phyloP scores from a whole-genome alignment of 23 tunicate species.

The Ciona savignyi region DNA sequence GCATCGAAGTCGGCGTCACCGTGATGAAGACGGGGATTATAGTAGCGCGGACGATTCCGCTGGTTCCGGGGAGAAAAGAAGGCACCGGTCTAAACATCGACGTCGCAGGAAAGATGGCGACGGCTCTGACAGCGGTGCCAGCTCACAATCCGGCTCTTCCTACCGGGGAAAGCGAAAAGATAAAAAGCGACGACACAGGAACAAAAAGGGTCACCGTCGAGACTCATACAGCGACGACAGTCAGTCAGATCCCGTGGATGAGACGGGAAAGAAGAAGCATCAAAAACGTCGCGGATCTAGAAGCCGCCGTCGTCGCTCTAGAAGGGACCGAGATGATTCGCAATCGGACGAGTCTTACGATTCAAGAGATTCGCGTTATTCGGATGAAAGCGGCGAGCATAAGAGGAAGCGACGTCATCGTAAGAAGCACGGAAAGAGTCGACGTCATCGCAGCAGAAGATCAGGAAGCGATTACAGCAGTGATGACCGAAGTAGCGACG shows the following conservation, averaged over 20 bases:
- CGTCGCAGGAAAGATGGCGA: slow-evolving; percentile 8
- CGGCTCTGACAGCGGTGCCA: not conserved
- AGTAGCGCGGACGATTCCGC: slow-evolving; percentile 19
- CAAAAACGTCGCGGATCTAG: slow-evolving; percentile 15
- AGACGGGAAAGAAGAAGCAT: slow-evolving; percentile 11
- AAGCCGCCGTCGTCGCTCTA: slow-evolving; percentile 23
- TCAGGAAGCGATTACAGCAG: slow-evolving; percentile 22
- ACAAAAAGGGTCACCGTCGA: slow-evolving; percentile 7
- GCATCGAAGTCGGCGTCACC: slow-evolving; percentile 19
- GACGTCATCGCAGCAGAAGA: slow-evolving; percentile 33
- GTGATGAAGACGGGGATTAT: slow-evolving; percentile 15
- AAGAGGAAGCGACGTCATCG: slow-evolving; percentile 26
- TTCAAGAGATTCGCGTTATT: slow-evolving; percentile 43
- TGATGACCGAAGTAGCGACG: not conserved
- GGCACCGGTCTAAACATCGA: slow-evolving; percentile 26
- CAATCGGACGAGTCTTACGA: slow-evolving; percentile 26
- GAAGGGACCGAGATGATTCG: slow-evolving; percentile 9
- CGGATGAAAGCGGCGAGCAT: slow-evolving; percentile 40
- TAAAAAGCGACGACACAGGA: slow-evolving; percentile 16
- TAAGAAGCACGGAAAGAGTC: slow-evolving; percentile 14
- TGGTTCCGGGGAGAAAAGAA: slow-evolving; percentile 8
- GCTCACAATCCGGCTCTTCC: not conserved
- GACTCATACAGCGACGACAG: slow-evolving; percentile 31
- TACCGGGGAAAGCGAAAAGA: slow-evolving; percentile 22
- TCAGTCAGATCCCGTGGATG: slow-evolving; percentile 30